Conservation (phyloP, 2,888 invertebrate genomes). For the Sinodicranocentrus sp. region DNA sequence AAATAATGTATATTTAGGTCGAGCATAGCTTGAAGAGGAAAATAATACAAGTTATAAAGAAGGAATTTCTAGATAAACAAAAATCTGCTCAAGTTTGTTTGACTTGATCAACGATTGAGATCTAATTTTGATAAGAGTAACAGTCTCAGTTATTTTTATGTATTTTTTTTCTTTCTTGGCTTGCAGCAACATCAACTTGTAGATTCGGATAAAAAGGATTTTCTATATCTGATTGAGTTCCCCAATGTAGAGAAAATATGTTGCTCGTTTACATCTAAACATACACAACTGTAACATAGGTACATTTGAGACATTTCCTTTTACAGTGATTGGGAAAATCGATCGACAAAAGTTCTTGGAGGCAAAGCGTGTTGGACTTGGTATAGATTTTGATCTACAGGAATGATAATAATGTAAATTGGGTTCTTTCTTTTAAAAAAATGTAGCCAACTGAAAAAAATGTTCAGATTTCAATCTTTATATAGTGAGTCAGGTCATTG, state of each 20-base stretch:
- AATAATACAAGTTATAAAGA: not conserved
- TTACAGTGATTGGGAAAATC: conserved; percentile 24
- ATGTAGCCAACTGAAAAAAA: not conserved
- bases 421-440: conserved; percentile 11
- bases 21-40: conserved; percentile 46
- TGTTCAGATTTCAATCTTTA: not conserved
- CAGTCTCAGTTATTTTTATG: conserved; percentile 45
- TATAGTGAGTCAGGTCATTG: not conserved
- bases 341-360: conserved; percentile 25
- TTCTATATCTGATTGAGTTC: conserved; percentile 23
- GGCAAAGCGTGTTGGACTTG: conserved; percentile 38
- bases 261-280: not conserved
- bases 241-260: conserved; percentile 17
- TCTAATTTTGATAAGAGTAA: conserved; percentile 47
- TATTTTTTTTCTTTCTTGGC: conserved; percentile 29
- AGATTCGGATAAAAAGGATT: conserved; percentile 30
- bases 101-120: conserved; percentile 45
- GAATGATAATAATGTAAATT: conserved; percentile 18
- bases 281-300: too few relatives aligned
- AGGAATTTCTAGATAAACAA: conserved; percentile 15
- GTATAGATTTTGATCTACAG: conserved; percentile 25
- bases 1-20: conserved; percentile 58
- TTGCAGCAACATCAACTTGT: conserved; percentile 36
- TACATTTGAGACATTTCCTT: conserved; percentile 22
- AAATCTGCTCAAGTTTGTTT: conserved; percentile 6